A percentile compares a stretch with the other conserved stretches of the same genome.
Evolutionary conservation across 1,140 invertebrate species (phyloP).

Genomic region (Eriosoma lanigerum): DNA sequence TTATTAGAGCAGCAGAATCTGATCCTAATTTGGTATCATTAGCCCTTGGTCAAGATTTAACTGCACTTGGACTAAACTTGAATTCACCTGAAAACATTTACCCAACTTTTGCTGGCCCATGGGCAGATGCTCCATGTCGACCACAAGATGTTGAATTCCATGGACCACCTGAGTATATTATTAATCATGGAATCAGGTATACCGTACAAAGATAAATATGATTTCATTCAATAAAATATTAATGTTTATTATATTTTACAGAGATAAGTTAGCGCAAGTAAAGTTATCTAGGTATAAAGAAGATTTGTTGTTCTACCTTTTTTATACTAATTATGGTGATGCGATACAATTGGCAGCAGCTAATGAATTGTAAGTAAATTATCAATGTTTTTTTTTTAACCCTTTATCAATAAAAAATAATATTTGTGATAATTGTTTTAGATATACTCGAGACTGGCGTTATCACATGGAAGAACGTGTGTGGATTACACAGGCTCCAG

Average conservation of each 20-base stretch:
- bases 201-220: background rate
- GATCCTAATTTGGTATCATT: conserved; percentile 93
- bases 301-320: conserved; percentile 98
- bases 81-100: conserved; percentile 96
- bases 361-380: conserved; percentile 80
- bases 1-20: conserved; percentile 95
- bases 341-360: conserved; percentile 94
- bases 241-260: conserved; percentile 57
- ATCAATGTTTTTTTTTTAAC: no score
- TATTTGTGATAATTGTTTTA: conserved; percentile 56
- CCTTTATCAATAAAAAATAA: background rate
- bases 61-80: conserved; percentile 94
- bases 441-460: conserved; percentile 96
- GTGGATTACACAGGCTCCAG: conserved; percentile 97
- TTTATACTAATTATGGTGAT: conserved; percentile 98
- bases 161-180: conserved; percentile 97
- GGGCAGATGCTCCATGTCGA: conserved; percentile 95
- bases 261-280: conserved; percentile 91
- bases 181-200: conserved; percentile 82
- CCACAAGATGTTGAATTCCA: conserved; percentile 99
- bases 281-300: conserved; percentile 97
- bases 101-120: conserved; percentile 96
- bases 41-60: conserved; percentile 95
- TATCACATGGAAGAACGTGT: conserved; percentile 99
- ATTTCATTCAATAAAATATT: background rate